A percentile compares a stretch with the other conserved stretches of the same genome.
These are phyloP conservation scores for Crenichthys baileyi DNA, from an alignment of 2,797 vertebrate genomes.

Conservation along the genomic window DNA sequence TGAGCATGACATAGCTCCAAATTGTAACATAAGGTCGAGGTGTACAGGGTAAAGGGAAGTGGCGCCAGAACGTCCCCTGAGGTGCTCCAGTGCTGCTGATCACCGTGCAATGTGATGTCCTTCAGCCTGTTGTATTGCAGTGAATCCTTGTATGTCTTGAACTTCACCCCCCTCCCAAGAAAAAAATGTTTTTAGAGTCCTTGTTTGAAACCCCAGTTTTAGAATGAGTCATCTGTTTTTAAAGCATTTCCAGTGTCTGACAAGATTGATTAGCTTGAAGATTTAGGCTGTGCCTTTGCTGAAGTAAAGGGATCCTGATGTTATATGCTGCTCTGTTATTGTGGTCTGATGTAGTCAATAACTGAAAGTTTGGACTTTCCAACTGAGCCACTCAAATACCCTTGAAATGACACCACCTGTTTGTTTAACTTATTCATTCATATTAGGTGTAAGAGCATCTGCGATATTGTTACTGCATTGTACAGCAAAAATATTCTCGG, in stretches of 20 bases:
- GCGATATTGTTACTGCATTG: not conserved
- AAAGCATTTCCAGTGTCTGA: conserved; percentile 34
- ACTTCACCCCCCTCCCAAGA: conserved; percentile 30
- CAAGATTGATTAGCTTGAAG: conserved; percentile 23
- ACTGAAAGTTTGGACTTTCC: not conserved
- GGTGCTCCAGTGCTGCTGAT: too few relatives aligned
- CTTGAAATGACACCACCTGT: conserved; percentile 56
- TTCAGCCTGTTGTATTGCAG: too few relatives aligned
- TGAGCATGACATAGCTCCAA: too few relatives aligned
- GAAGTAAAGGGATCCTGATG: conserved; percentile 28
- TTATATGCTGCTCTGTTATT: conserved; percentile 22
- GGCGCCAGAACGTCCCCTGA: too few relatives aligned
- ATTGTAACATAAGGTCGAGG: too few relatives aligned
- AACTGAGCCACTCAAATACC: conserved; percentile 29
- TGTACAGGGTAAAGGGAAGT: too few relatives aligned
- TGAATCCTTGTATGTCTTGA: conserved; percentile 29
- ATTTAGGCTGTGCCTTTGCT: conserved; percentile 17
- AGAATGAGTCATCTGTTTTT: conserved; percentile 18
- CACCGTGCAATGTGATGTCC: too few relatives aligned
- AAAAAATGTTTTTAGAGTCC: conserved; percentile 16
- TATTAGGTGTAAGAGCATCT: not conserved
- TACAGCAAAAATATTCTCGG: not conserved
- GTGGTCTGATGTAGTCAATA: not conserved
- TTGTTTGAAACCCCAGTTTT: conserved; percentile 33
- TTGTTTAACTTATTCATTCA: conserved; percentile 6